Percentiles rank a stretch among this genome's conserved stretches.
phyloP scores from a whole-genome alignment of 2,797 vertebrate species.

The Basileuterus tristriatus region DNA sequence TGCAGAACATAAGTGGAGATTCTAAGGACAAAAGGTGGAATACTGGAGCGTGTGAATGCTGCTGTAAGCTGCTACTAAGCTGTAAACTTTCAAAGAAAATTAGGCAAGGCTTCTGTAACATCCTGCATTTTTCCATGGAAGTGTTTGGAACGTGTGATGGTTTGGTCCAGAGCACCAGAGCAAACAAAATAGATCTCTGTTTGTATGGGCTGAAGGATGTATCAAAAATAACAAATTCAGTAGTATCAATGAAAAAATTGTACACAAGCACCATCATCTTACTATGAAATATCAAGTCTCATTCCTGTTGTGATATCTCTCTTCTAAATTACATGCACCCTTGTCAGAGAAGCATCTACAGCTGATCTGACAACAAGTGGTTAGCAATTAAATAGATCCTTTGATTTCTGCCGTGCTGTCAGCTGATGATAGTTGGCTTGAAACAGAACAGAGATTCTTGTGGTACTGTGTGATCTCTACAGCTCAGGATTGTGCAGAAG shows the following conservation, averaged over 20 bases:
- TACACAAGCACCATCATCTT: neutral
- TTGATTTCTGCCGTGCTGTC: neutral
- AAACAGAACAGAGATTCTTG: slow-evolving; percentile 3
- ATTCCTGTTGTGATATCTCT: neutral
- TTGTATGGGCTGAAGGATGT: neutral
- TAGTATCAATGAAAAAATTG: neutral
- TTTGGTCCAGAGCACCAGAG: neutral
- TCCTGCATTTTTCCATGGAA: neutral
- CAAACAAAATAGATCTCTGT: neutral
- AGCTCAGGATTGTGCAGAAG: neutral
- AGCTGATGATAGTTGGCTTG: neutral
- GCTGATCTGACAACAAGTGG: neutral
- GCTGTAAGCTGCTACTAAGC: neutral
- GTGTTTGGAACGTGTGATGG: neutral
- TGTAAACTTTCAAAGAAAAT: neutral
- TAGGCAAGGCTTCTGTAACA: neutral
- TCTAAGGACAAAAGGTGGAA: neutral
- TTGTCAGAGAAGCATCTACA: neutral
- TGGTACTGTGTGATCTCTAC: neutral
- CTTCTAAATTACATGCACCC: neutral
- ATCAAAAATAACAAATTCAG: neutral
- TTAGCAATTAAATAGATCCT: slow-evolving; percentile 7
- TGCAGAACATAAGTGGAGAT: neutral
- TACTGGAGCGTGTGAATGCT: neutral
- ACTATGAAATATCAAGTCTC: neutral